phyloP scores from a whole-genome alignment of 2,797 vertebrate genomes.

The Pelochelys cantorii region DNA sequence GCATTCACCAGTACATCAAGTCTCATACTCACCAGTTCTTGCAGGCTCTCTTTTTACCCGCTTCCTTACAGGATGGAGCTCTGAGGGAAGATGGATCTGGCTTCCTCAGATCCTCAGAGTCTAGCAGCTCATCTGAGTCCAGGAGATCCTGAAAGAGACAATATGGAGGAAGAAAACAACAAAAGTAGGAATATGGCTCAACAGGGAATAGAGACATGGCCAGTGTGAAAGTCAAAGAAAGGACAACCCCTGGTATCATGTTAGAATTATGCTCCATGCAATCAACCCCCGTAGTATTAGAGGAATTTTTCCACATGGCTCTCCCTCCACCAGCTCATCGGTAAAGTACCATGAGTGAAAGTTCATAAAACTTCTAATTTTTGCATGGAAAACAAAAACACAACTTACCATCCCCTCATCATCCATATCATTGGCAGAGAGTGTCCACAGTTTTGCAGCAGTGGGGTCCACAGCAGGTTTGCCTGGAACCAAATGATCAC shows the following conservation, averaged over 20 bases:
- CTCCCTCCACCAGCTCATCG: background rate
- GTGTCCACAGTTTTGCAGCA: slow-evolving; percentile 90
- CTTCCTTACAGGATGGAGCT: slow-evolving; percentile 86
- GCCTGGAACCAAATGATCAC: slow-evolving; percentile 70
- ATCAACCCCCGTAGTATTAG: background rate
- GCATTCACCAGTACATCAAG: accelerated
- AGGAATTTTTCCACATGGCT: background rate
- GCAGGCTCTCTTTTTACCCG: slow-evolving; percentile 91
- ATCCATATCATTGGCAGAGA: slow-evolving; percentile 92
- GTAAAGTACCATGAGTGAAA: background rate
- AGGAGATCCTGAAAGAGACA: slow-evolving; percentile 88
- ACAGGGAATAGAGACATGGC: background rate
- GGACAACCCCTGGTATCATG: background rate
- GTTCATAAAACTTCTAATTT: background rate
- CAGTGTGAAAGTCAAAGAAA: background rate
- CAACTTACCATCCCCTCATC: slow-evolving; percentile 88
- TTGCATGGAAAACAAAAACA: background rate
- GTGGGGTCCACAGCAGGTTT: slow-evolving; percentile 89
- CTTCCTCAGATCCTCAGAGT: slow-evolving; percentile 93
- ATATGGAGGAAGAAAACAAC: background rate
- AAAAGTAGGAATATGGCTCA: background rate
- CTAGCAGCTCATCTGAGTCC: slow-evolving; percentile 93
- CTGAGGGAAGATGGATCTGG: slow-evolving; percentile 90
- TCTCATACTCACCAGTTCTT: slow-evolving; percentile 91
- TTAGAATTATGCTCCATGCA: background rate